Percentiles rank a stretch among this genome's conserved stretches.
Evolutionary conservation across 2,113 vertebrate species (phyloP).

Genomic region (Toxotes chatareus): DNA sequence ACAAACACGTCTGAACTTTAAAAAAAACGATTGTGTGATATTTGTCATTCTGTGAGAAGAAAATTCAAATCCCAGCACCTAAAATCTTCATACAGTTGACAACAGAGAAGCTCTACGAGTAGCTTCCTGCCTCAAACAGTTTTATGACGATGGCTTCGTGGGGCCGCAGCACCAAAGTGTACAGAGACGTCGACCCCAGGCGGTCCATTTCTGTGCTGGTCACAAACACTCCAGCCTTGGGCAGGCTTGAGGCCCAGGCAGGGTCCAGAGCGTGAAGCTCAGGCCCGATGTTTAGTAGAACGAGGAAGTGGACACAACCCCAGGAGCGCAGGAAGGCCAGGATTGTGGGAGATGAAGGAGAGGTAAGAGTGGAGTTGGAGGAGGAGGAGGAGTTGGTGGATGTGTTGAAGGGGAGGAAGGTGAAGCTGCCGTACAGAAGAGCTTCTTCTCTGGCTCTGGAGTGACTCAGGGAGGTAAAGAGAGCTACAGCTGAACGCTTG

Average conservation of each 20-base stretch:
- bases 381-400: slow-evolving; percentile 26
- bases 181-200: slow-evolving; percentile 65
- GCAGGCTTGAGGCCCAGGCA: slow-evolving; percentile 68
- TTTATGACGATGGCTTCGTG: slow-evolving; percentile 83
- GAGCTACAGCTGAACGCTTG: slow-evolving; percentile 8
- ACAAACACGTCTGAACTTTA: neutral
- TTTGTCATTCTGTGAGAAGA: neutral
- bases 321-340: slow-evolving; percentile 84
- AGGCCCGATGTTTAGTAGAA: slow-evolving; percentile 79
- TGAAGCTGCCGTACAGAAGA: slow-evolving; percentile 79
- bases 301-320: slow-evolving; percentile 81
- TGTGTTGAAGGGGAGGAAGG: slow-evolving; percentile 76
- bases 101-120: slow-evolving; percentile 42
- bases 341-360: slow-evolving; percentile 36
- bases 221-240: slow-evolving; percentile 75
- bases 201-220: slow-evolving; percentile 77
- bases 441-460: slow-evolving; percentile 78
- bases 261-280: slow-evolving; percentile 62
- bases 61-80: neutral
- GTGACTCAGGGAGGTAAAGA: slow-evolving; percentile 79
- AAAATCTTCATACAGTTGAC: neutral
- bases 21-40: slow-evolving; percentile 1
- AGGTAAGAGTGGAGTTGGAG: slow-evolving; percentile 48
- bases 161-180: slow-evolving; percentile 71
- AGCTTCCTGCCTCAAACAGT: slow-evolving; percentile 75